A percentile compares a stretch with the other conserved stretches of the same genome.
Conservation (phyloP, 2,113 vertebrate species). For the Gila orcuttii region DNA sequence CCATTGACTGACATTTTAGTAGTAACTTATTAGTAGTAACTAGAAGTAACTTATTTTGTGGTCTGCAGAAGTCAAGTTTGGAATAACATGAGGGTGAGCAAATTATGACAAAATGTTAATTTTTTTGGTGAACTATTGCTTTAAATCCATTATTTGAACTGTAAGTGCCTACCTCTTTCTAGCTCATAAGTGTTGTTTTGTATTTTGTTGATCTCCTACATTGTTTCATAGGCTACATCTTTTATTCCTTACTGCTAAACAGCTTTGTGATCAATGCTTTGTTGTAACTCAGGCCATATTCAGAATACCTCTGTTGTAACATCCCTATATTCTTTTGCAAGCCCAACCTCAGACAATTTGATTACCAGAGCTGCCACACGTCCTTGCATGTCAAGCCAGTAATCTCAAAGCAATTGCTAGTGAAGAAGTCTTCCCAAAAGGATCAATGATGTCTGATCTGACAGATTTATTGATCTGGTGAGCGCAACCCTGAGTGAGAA, state of each 20-base stretch:
- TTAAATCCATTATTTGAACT: too few relatives aligned
- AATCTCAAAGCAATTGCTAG: conserved; percentile 36
- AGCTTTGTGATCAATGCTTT: background rate
- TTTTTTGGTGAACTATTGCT: too few relatives aligned
- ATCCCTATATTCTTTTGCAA: background rate
- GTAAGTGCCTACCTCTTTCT: too few relatives aligned
- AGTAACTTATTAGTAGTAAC: too few relatives aligned
- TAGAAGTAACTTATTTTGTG: too few relatives aligned
- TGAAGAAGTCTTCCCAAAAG: conserved; percentile 12
- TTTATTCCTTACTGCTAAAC: background rate
- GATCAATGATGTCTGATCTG: conserved; percentile 47
- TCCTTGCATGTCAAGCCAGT: conserved; percentile 15
- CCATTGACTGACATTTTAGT: background rate
- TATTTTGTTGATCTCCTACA: too few relatives aligned
- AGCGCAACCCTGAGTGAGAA: conserved; percentile 40
- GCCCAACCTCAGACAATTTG: background rate
- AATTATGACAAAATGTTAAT: too few relatives aligned
- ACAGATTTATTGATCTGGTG: conserved; percentile 55
- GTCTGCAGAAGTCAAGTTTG: too few relatives aligned
- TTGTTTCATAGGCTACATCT: background rate
- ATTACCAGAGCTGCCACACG: background rate
- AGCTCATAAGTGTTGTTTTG: too few relatives aligned
- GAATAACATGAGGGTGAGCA: too few relatives aligned
- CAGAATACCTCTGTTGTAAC: background rate
- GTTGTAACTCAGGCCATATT: background rate